Evolutionary conservation across 2,113 vertebrate species (phyloP), one percentile per base, ranked within the genome.

Genomic region (Piprites chloris): DNA sequence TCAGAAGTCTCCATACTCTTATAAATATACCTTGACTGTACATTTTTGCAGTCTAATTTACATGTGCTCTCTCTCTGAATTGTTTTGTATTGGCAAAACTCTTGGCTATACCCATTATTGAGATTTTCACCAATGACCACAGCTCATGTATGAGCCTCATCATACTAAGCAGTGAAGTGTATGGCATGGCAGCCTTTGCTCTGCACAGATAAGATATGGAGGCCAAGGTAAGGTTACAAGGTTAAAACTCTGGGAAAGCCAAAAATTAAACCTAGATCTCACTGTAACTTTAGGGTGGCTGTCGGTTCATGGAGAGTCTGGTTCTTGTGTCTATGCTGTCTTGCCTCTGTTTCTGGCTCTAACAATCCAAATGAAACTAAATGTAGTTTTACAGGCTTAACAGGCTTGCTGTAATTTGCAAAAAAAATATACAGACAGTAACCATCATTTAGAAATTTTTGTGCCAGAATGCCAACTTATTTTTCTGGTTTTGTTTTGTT

Each of bases 71-170:
- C 39, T 28, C 20, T 35, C 17, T 59, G 50, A 42, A 50, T 75
- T 78, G 63, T 39, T 73, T 17, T 44, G 5, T 74, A 35, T 23
- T 47, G 27, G 27, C 33, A 83, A 63, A 87, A 63, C 14, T 42
- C 52, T 49, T 2, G 0, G 33, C 41, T 76, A 68, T 23, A 5
- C 5, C 11, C 20, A 62, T 3, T 47, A 69, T 0, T 19, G 24
- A 73, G 50, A 79, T 85, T 72, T 79, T 76, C 67, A 85, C 11
- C 35, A 71, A n/a, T 2, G 1, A 58, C 35, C 23, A 49, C 42
- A 77, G 28, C 19, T 69, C 30, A 9, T 5, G 22, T 16, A 78
- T 0, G 1, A 62, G 16, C 10, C 19, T 72, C n/a, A 13, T 49
- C 37, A 23, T 27, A 14, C 20, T 11, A 16, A 74, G 42, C 55